Evolutionary conservation across 2,797 vertebrate species (phyloP), one percentile per base, ranked within the genome.

Genomic region (Triplophysa bombifrons): DNA sequence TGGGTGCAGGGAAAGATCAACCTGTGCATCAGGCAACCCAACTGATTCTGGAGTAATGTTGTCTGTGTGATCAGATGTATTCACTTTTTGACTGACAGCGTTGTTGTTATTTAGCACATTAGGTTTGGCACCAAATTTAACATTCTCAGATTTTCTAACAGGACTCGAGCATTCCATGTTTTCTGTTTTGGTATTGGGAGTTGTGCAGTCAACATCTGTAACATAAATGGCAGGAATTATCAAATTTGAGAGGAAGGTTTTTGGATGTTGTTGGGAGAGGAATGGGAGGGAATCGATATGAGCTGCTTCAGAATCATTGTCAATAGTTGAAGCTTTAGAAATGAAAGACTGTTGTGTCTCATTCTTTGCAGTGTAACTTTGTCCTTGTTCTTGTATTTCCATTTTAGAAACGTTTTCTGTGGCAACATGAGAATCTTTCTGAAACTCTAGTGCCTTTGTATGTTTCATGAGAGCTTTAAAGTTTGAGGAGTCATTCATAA

Each of bases 171-270:
- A 82, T 81, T n/a, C 65, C 46, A 27, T 58, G 67, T 27, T 66
- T 63, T 41, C 27, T 22, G 58, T 3, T 66, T 27, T 63, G 55
- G 17, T 69, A 9, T 20, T 75, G 44, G 84, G 78, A 76, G 46
- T 25, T 61, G 56, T 25, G 34, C 60, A 68, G 0, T 79, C 82
- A 46, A 77, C 79, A 56, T 83, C 85, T 58, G 74, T 78, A 8
- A 81, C 78, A 81, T 85, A 80, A 48, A 85, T 78, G 25, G 82
- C 64, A 67, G 88, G 81, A 81, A 87, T 86, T 34, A 69, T 64
- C 34, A 25, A 30, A 60, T 78, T 66, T 72, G 84, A 84, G 34
- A 80, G 50, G 66, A 60, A 72, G 72, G 27, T 70, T 58, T 88
- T 84, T 74, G 38, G 56, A 72, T 73, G 46, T 48, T 78, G 44